Evolutionary conservation across 1,140 invertebrate species (phyloP), one percentile per base, ranked within the genome.

Genomic region (Drosophila kohkoa): DNA sequence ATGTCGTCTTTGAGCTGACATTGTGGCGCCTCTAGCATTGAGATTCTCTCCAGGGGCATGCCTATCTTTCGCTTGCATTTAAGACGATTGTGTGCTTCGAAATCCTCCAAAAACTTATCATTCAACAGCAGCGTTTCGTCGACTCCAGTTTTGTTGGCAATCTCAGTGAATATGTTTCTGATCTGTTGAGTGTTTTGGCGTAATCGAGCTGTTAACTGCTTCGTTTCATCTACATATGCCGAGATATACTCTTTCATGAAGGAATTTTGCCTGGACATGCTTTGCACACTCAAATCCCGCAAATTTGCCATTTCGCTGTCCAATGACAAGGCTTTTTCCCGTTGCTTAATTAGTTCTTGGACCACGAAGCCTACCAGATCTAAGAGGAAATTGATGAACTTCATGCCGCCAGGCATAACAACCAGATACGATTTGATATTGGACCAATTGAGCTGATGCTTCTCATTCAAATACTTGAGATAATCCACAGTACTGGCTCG

Each of bases 321-420:
- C 1, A 16, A 15, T 1, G 51, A 3, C 4, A 92, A 49, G 5
- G 54, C 10, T 49, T 89, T 92, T 30, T 92, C 91, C 1, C 73
- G 62, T 58, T 87, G 83, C 45, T 81, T 86, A 7, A 63, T 89
- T 30, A 74, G 48, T 13, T 92, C 91, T 11, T 75, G 64, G 15
- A 91, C 63, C 0, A 92, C 79, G 20, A 92, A 92, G 5, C 75
- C 52, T 0, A 92, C 75, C 2, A 92, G 77, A 6, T 92, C 91
- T 1, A 92, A 57, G 5, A 92, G 13, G 7, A 92, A 91, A 13
- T 69, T 79, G 0, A 92, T 91, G 30, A 92, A 92, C 25, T 91
- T 85, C 68, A 91, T 89, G 3, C 92, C 92, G n/a, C 82, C 88
- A 0, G 92, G 92, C 91, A 92, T 91, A 1, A 92, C 91, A 16